Conservation (phyloP, 2,113 vertebrate species). For the Cynocephalus volans region DNA sequence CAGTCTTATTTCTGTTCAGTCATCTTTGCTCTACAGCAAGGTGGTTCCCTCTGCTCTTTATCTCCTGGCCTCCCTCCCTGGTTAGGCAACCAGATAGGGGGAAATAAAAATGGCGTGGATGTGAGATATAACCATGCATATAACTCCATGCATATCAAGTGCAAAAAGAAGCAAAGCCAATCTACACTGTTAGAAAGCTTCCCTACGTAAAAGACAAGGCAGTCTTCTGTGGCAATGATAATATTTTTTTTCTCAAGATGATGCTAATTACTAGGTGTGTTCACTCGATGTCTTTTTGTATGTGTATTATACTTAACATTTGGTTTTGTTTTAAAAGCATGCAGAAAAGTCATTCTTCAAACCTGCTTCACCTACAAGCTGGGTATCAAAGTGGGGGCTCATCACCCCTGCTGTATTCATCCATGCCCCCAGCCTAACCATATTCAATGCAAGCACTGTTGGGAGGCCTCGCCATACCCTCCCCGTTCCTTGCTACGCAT, state of each 20-base stretch:
- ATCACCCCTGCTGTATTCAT: not conserved
- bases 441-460: not conserved
- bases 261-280: not conserved
- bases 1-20: not conserved
- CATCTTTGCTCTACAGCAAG: not conserved
- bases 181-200: not conserved
- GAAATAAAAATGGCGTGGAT: not conserved
- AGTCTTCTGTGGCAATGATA: not conserved
- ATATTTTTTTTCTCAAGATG: not conserved
- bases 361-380: not conserved
- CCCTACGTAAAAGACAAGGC: not conserved
- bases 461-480: too few species aligned
- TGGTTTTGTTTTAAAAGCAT: not conserved
- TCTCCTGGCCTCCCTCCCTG: not conserved
- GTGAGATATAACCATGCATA: not conserved
- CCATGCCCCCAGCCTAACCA: not conserved
- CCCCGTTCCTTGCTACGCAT: not conserved
- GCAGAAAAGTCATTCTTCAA: not conserved
- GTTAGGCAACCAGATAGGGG: not conserved
- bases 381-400: not conserved
- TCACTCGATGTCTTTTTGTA: not conserved
- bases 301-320: not conserved
- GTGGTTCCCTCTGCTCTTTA: not conserved
- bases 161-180: not conserved
- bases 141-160: not conserved